Base-by-base conservation (phyloP, 2,888 invertebrate genomes). In the Tinea trinotella region DNA sequence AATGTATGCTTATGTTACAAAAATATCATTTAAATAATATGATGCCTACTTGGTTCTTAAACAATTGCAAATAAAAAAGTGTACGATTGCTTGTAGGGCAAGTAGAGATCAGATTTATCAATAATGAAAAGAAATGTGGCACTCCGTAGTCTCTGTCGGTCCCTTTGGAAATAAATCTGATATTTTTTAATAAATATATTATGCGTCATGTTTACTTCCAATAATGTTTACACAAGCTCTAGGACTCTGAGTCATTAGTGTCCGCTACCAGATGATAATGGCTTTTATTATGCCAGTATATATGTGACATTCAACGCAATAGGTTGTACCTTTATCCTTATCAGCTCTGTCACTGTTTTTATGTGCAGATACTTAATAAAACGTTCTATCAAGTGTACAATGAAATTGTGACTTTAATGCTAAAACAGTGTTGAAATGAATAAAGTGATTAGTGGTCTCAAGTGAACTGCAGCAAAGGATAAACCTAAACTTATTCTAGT, bases 211-310 rank as follows among this genome's bases (percentile, higher is more conserved):
- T 40, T 12, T 30, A 40, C 9, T 15, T 40, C 2, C 13, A 15
- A 13, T 70, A 71, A 65, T 78, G 74, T 79, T 80, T 76, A 76
- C 75, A 71, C 65, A 70, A 68, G 66, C 67, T 70, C 67, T 75
- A 69, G 70, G 74, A 73, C 74, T 61, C 63, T 83, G 83, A 82
- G 70, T 84, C 82, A 82, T 63, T 62, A 56, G 61, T 67, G 60
- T 57, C 69, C 70, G 68, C 70, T 62, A 68, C 68, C 69, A 70
- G 71, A 71, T 78, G 76, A 77, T 77, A 73, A 64, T 71, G 65
- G 64, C 62, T 65, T 69, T 72, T 70, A 67, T 67, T 69, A 65
- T 62, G 63, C 62, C 70, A 79, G 77, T 81, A 64, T 55, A 64
- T 64, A 62, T 66, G 65, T 64, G 73, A 65, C 70, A 59, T 62